Percentiles rank a stretch among this genome's conserved stretches.
Evolutionary conservation across 1,140 invertebrate species (phyloP).

Genomic region (Cecropterus lyciades): DNA sequence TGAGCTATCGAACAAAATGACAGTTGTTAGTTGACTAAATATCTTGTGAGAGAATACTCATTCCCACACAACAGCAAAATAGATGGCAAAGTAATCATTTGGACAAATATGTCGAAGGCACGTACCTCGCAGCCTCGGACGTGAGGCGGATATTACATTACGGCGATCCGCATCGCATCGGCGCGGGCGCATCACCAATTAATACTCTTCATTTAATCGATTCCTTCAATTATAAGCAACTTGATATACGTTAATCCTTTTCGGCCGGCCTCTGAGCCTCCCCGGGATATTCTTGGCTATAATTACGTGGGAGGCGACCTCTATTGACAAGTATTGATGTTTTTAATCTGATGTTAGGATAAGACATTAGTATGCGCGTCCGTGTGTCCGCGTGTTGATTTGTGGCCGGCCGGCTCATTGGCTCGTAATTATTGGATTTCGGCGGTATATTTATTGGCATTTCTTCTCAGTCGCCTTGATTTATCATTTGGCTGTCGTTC

Average conservation of each 20-base stretch:
- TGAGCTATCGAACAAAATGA: not conserved
- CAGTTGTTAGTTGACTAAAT: not conserved
- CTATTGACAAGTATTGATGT: slow-evolving; percentile 82
- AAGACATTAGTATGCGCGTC: slow-evolving; percentile 78
- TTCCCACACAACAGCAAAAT: slow-evolving; percentile 28
- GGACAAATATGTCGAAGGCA: slow-evolving; percentile 31
- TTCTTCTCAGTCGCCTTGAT: slow-evolving; percentile 71
- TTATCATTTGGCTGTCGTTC: slow-evolving; percentile 66
- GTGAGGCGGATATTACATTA: slow-evolving; percentile 46
- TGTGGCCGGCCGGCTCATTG: slow-evolving; percentile 76
- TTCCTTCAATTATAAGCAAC: slow-evolving; percentile 79
- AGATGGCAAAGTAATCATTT: slow-evolving; percentile 31
- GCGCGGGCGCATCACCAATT: slow-evolving; percentile 79
- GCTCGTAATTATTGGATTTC: slow-evolving; percentile 80
- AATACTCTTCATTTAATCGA: slow-evolving; percentile 82
- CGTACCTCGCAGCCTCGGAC: slow-evolving; percentile 27
- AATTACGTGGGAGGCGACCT: slow-evolving; percentile 81
- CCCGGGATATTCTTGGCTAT: slow-evolving; percentile 78
- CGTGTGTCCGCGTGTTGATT: slow-evolving; percentile 66
- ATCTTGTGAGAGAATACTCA: not conserved
- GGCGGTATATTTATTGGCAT: slow-evolving; percentile 77
- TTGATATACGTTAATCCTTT: slow-evolving; percentile 80
- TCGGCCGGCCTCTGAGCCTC: slow-evolving; percentile 54
- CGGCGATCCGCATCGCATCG: slow-evolving; percentile 38
- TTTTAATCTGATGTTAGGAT: slow-evolving; percentile 83